Base-by-base conservation (phyloP, 2,113 vertebrate species). In the Myrmecophaga tridactyla region DNA sequence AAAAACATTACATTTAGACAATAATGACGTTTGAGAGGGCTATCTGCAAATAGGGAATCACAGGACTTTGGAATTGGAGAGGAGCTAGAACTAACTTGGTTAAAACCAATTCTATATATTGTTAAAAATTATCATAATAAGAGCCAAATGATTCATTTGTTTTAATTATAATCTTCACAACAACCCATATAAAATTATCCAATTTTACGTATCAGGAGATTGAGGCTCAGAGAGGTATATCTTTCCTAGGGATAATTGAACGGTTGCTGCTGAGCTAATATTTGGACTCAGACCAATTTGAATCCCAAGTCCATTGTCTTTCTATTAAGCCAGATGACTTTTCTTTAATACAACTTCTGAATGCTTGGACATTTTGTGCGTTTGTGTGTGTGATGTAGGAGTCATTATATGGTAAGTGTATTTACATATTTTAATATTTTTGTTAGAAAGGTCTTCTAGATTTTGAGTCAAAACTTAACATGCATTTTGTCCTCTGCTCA, bases 111-210 rank as follows among this genome's bases (percentile, higher is more conserved):
- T 95, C 18, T 20, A n/a, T 39, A 51, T 3, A 63, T 58, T 81
- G 25, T 62, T 95, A 62, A 90, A 83, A 95, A 86, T 58, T n/a
- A 15, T 56, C 75, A 69, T 62, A 87, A 93, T 75, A 78, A 89
- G 5, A 27, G 34, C 27, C 46, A 56, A 51, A 72, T 86, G 15
- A 56, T 72, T 87, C 43, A 56, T 18, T 60, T 41, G 2, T 41
- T 48, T 70, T 86, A 58, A 41, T 6, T 48, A 65, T 78, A 83
- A 77, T 63, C 9, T 75, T 95, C 1, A 36, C 11, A 91, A n/a
- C 4, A 48, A 67, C 41, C 39, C 18, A 36, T n/a, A 60, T 80
- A 90, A 77, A 70, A 82, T 51, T 76, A 69, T n/a, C 1, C 39
- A 69, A 15, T 39, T 91, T 94, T 75, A 29, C 43, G 13, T 72